Percentiles rank a stretch among this genome's conserved stretches.
Conservation (phyloP, 2,113 vertebrate species). For the Hippocampus comes region DNA sequence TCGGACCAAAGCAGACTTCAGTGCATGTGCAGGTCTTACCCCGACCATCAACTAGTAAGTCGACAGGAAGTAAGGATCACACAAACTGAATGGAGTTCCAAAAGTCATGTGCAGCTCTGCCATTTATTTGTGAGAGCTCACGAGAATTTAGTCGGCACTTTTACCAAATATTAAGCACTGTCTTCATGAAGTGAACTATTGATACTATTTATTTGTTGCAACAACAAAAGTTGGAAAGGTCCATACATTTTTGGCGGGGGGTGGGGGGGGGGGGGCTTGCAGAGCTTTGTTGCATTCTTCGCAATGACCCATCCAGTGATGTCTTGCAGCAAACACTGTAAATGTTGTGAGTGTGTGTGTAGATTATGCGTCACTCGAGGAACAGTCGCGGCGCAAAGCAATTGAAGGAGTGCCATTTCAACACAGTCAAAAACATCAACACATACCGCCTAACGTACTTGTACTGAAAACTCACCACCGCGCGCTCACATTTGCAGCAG, state of each 20-base stretch:
- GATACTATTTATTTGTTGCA: too few relatives aligned
- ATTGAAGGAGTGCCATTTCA: background rate
- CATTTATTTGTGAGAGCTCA: background rate
- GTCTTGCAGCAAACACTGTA: background rate
- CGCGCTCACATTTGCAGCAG: constrained; percentile 2
- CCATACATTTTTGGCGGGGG: too few relatives aligned
- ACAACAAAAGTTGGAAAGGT: too few relatives aligned
- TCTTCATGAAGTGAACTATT: too few relatives aligned
- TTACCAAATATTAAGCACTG: too few relatives aligned
- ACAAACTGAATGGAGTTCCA: background rate
- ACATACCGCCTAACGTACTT: background rate
- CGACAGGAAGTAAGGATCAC: background rate
- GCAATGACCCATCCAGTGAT: background rate
- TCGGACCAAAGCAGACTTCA: constrained; percentile 28
- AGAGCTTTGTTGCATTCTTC: background rate
- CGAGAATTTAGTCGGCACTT: background rate
- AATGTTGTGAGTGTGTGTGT: background rate
- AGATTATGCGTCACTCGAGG: background rate
- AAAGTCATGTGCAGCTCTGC: too few relatives aligned
- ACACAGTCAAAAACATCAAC: background rate
- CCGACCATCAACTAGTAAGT: constrained; percentile 47
- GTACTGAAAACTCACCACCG: background rate
- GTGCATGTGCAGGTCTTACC: constrained; percentile 52
- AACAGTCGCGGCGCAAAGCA: background rate
- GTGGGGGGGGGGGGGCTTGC: too few relatives aligned